A percentile compares a stretch with the other conserved stretches of the same genome.
These are phyloP conservation scores for Danaus plexippus DNA, from an alignment of 1,140 invertebrate species.

Conservation along the genomic window DNA sequence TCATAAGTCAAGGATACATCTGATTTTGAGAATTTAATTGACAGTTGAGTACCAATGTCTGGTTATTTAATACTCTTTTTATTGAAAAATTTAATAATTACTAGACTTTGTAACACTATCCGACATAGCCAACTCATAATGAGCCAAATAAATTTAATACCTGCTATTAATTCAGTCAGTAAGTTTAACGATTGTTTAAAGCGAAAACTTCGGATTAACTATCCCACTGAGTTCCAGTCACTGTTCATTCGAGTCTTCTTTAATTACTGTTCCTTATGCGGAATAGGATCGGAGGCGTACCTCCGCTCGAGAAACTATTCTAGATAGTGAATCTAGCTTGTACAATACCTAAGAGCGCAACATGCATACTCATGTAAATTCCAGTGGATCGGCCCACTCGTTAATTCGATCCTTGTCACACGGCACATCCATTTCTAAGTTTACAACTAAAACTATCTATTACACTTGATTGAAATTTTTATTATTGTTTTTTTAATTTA, in stretches of 20 bases:
- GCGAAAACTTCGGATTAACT: constrained; percentile 25
- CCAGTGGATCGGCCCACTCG: constrained; percentile 32
- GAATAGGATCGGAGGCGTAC: constrained; percentile 22
- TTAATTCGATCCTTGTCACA: constrained; percentile 54
- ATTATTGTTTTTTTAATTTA: too few relatives aligned
- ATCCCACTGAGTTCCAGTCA: constrained; percentile 24
- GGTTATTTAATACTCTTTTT: too few relatives aligned
- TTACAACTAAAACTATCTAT: too few relatives aligned
- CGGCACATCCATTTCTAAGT: constrained; percentile 54
- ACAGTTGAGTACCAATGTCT: too few relatives aligned
- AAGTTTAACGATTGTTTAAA: constrained; percentile 31
- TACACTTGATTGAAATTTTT: too few relatives aligned
- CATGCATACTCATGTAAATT: constrained; percentile 60
- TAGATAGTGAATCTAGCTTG: constrained; percentile 47
- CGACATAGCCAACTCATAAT: constrained; percentile 4
- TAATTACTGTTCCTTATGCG: constrained; percentile 52
- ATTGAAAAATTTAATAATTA: too few relatives aligned
- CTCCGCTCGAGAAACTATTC: constrained; percentile 47
- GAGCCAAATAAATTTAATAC: constrained; percentile 14
- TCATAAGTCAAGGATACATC: too few relatives aligned
- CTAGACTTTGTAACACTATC: too few relatives aligned
- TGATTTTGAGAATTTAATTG: too few relatives aligned
- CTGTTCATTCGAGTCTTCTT: constrained; percentile 48
- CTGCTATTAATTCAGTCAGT: constrained; percentile 17
- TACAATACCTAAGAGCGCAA: constrained; percentile 35